Evolutionary conservation across 1,140 invertebrate genomes (phyloP), one percentile per base, ranked within the genome.

Genomic region (Vanessa atalanta): DNA sequence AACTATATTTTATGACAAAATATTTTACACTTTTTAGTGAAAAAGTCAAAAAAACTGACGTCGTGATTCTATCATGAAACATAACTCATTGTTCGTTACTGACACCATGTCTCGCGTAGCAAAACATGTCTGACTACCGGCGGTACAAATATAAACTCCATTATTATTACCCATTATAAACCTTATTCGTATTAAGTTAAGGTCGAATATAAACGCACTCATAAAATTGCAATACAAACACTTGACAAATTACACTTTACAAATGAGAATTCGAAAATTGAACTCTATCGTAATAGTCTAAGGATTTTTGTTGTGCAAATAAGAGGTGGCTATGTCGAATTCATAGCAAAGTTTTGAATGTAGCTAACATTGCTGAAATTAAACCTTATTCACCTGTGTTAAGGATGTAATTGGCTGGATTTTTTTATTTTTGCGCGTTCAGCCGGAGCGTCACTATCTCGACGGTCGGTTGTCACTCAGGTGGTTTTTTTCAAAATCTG

Each of bases 381-480:
- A 43, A 67, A 63, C 64, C 68, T 72, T 79, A 74, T 16, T 37
- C 0, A 9, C 11, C 20, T 16, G 7, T 13, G 9, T 15, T 76
- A 73, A 72, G 31, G 67, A 61, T 51, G 53, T 55, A 6, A 15
- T 14, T 14, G 31, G 47, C 0, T 37, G 70, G 47, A 63, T n/a
- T 7, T 67, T 50, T n/a, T 69, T 50, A 15, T 77, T 80, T 80
- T 75, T 71, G 60, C 68, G 23, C 72, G 47, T 60, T 65, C 67
- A 60, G 65, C 66, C 66, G 65, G 48, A 75, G 64, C 78, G 79
- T 83, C 79, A 83, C 82, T 83, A 83, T 83, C 79, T 81, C 76
- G 82, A 81, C 82, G 75, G 47, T 55, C 47, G 70, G 61, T 65
- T 71, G 70, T 71, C 70, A 71, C 61, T 71, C 70, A 71, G 70